Percentiles rank a stretch among this genome's conserved stretches.
These are phyloP conservation scores for Sebastes itinus DNA, from an alignment of 2,797 vertebrate species.

Conservation along the genomic window DNA sequence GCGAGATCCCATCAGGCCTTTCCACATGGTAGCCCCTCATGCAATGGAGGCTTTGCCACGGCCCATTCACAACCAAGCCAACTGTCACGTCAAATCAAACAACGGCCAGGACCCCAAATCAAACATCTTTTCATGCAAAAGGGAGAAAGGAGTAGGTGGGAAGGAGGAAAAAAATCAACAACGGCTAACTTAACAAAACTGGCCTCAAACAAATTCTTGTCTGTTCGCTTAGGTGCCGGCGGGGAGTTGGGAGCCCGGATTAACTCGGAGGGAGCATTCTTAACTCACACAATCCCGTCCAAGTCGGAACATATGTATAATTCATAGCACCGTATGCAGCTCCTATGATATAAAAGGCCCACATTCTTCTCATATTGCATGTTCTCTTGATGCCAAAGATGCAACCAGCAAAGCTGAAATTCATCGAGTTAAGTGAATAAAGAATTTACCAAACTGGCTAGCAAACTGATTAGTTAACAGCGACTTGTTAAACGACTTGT, in stretches of 20 bases:
- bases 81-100: constrained; percentile 80
- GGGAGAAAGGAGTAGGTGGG: constrained; percentile 51
- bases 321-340: constrained; percentile 71
- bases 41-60: constrained; percentile 66
- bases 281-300: constrained; percentile 63
- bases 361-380: constrained; percentile 49
- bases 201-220: constrained; percentile 68
- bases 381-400: constrained; percentile 50
- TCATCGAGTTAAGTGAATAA: background rate
- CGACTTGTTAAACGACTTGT: constrained; percentile 54
- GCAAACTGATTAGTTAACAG: constrained; percentile 37
- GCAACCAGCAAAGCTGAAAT: constrained; percentile 7
- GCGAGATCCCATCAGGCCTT: constrained; percentile 73
- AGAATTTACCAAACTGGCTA: constrained; percentile 2
- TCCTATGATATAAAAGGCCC: constrained; percentile 47
- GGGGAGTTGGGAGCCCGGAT: constrained; percentile 65
- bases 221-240: constrained; percentile 60
- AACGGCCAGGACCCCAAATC: constrained; percentile 70
- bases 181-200: constrained; percentile 76
- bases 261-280: constrained; percentile 69
- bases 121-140: constrained; percentile 73
- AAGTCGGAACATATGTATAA: constrained; percentile 73
- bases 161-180: constrained; percentile 50
- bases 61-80: constrained; percentile 76
- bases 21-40: constrained; percentile 75